Evolutionary conservation across 2,113 vertebrate species (phyloP).

Genomic region (Rattus rattus): DNA sequence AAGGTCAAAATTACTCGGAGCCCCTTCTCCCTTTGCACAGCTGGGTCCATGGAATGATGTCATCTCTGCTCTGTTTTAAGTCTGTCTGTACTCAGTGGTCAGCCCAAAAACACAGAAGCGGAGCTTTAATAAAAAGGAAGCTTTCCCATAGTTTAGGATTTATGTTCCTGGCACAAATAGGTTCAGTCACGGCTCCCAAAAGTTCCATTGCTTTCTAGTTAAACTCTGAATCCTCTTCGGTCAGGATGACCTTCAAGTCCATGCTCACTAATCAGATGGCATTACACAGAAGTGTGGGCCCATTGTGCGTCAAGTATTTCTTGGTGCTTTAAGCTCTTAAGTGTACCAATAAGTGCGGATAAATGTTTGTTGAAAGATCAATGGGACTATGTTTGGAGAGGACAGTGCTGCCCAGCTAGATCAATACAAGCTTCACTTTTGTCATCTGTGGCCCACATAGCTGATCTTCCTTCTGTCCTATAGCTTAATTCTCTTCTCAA

Average conservation of each 20-base stretch:
- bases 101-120: neutral
- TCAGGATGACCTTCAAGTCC: neutral
- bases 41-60: neutral
- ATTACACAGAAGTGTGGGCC: neutral
- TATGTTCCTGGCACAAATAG: constrained; percentile 20
- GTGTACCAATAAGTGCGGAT: neutral
- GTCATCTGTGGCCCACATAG: neutral
- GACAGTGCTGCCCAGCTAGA: neutral
- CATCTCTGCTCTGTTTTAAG: constrained; percentile 16
- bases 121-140: constrained; percentile 31
- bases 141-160: constrained; percentile 14
- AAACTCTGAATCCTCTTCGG: neutral
- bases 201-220: constrained; percentile 14
- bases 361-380: constrained; percentile 36
- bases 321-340: neutral
- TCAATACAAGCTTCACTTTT: neutral
- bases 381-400: neutral
- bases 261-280: constrained; percentile 32
- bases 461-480: neutral
- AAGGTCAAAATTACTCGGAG: neutral
- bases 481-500: neutral
- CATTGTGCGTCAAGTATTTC: neutral
- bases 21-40: neutral
- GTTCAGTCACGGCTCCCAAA: neutral
- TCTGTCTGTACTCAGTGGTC: constrained; percentile 33